phyloP scores from a whole-genome alignment of 2,113 vertebrate genomes.

The Chaetops frenatus region DNA sequence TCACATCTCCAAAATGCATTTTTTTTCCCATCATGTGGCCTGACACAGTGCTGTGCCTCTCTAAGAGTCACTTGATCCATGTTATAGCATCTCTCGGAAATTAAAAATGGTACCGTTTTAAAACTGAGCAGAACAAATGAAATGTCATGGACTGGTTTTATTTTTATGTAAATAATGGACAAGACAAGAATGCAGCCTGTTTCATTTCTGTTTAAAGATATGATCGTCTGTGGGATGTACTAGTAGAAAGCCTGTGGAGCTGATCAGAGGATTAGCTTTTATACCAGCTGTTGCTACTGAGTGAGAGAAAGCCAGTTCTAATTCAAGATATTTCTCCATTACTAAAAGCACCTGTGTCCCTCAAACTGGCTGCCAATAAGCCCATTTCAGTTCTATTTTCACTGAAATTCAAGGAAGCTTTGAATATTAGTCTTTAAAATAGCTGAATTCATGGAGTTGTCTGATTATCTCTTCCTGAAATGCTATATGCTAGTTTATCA shows the following conservation, averaged over 20 bases:
- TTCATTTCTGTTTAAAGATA: neutral
- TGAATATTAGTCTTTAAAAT: neutral
- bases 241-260: neutral
- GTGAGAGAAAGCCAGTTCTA: neutral
- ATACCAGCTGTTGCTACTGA: neutral
- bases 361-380: neutral
- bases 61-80: neutral
- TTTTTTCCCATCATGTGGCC: neutral
- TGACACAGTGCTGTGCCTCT: neutral
- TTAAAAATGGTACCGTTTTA: fast-evolving
- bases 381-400: neutral
- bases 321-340: neutral
- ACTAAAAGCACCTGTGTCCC: neutral
- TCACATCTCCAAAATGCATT: neutral
- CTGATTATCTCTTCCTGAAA: neutral
- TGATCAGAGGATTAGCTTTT: neutral
- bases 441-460: neutral
- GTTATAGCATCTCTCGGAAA: neutral
- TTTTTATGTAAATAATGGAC: neutral
- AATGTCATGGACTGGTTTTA: neutral
- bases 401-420: neutral
- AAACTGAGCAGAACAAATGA: neutral
- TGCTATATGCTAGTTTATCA: neutral
- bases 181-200: neutral
- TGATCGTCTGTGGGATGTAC: neutral